Base-by-base conservation (phyloP, 2,113 vertebrate species). In the Gracilinanus agilis region DNA sequence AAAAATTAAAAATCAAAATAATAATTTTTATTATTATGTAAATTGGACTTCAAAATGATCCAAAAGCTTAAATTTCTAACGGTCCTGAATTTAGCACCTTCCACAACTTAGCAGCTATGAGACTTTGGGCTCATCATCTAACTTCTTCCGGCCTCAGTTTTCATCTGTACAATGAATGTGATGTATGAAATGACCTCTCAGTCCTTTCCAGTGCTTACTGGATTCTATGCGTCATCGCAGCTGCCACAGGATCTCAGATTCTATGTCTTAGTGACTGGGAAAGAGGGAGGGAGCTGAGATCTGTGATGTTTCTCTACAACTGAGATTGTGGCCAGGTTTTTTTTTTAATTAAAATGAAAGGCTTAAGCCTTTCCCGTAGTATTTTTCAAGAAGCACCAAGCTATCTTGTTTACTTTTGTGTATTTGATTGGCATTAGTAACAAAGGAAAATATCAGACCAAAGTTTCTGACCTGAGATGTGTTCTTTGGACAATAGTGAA, bases 341-440 rank as follows among this genome's bases (percentile, higher is more conserved):
- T 55, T 34, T 67, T 67, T 67, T 67, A 34, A 67, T 29, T n/a
- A 88, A 92, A 53, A 61, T 83, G 93, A 93, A 56, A n/a, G 58
- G 11, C 93, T 58, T 56, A 89, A 61, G 25, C 19, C 21, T 94
- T 55, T 67, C 44, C 21, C 89, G 49, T 61, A 4, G 24, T 55
- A 58, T 29, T 55, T 67, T 40, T 89, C 23, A 24, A 58, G 44
- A 5, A 49, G 12, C 54, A 88, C 83, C 54, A 25, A 90, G 21
- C 40, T 93, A 90, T 55, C 55, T 90, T 56, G 53, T 34, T 67
- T 67, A 75, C 49, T 55, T 44, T 55, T 44, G 40, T 55, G 19
- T 6, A 89, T 83, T 90, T 53, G 34, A 89, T 93, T 49, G 75
- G 75, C 53, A 92, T 92, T 92, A 55, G 90, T 95, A 55, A 55